A percentile compares a stretch with the other conserved stretches of the same genome.
These are phyloP conservation scores for Stomorhina lunata DNA, from an alignment of 2,888 invertebrate species.

Conservation along the genomic window DNA sequence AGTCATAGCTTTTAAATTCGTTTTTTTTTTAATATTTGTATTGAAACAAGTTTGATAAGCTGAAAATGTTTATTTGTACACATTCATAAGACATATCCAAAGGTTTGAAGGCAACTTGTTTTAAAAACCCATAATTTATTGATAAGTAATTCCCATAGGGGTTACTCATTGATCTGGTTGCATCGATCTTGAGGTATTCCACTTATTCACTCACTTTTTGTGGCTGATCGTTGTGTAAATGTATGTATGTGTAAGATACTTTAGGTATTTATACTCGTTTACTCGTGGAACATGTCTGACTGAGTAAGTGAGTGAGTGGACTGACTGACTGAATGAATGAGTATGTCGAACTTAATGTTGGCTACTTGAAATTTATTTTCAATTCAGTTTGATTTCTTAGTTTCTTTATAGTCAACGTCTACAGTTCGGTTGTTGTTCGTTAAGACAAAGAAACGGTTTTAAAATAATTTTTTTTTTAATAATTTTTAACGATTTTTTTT, in stretches of 20 bases:
- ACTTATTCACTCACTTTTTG: constrained; percentile 4
- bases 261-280: background rate
- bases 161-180: constrained; percentile 38
- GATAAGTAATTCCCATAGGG: background rate
- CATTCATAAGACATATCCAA: background rate
- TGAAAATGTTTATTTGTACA: background rate
- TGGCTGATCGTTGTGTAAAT: background rate
- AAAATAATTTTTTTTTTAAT: constrained; percentile 48
- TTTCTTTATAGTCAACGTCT: constrained; percentile 75
- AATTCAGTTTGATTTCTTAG: constrained; percentile 70
- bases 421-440: constrained; percentile 75
- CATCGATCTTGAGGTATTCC: background rate
- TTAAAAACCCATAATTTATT: background rate
- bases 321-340: constrained; percentile 26
- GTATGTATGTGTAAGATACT: background rate
- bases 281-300: constrained; percentile 34
- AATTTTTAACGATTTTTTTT: constrained; percentile 47
- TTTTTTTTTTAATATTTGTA: background rate
- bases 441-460: constrained; percentile 58
- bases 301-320: background rate
- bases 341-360: constrained; percentile 55
- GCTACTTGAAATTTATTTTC: constrained; percentile 42
- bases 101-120: constrained; percentile 18
- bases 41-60: constrained; percentile 3
- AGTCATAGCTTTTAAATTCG: constrained; percentile 34